Evolutionary conservation across 2,888 invertebrate species (phyloP), one percentile per base, ranked within the genome.

Genomic region (Sphinx pinastri): DNA sequence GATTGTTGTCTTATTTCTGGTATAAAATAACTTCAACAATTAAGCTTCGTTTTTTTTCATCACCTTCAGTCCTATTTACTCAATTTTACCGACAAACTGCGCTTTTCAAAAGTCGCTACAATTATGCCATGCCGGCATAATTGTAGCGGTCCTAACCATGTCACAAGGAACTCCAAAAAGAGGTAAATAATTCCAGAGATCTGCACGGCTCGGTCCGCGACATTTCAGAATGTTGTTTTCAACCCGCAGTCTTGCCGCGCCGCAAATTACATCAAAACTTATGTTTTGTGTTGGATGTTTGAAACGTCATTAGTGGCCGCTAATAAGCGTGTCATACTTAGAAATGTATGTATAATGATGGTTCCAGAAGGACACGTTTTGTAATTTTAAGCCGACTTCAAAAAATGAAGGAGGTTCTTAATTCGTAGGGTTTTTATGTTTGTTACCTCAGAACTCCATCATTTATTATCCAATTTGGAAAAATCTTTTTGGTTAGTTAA

Each of bases 251-350:
- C 16, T 16, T 8, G 57, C 12, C 60, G 45, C 47, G 16, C 16
- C 45, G 60, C 63, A 63, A 12, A 63, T 49, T 47, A 49, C 49
- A 63, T 47, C 47, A 63, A 38, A 45, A 63, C 47, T 13, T 49
- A 19, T 19, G 49, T 47, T 63, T 49, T 47, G 19, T 63, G 63
- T 7, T 7, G 49, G 19, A 47, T 49, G 49, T 63, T 47, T 49
- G 2, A 19, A 49, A 49, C 63, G 63, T 19, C 49, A 47, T 47
- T 16, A 47, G 60, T 16, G 11, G 47, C n/a, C 11, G 19, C 19
- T 55, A 55, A 55, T 55, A 55, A 55, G 55, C 19, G 55, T 19
- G 19, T 55, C 55, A 10, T 55, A 55, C 8, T 54, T 54, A 54
- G 38, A 38, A 38, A 38, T 38, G 38, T 55, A 55, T 55, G 55